phyloP scores from a whole-genome alignment of 1,140 invertebrate species.

The Mizuhopecten yessoensis region DNA sequence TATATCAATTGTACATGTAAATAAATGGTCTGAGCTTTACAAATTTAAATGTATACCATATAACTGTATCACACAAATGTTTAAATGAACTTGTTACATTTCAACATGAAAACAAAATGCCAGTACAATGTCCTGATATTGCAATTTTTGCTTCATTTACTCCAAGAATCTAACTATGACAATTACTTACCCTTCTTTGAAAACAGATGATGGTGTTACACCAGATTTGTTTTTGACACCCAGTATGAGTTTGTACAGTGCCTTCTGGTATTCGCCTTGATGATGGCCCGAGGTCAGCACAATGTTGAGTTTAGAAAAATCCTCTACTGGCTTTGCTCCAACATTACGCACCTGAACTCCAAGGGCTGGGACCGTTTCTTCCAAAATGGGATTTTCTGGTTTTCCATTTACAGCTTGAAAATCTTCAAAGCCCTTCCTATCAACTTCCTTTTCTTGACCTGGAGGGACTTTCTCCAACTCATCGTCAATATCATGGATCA shows the following conservation, averaged over 20 bases:
- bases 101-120: too few relatives aligned
- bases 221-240: neutral
- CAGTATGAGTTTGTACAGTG: neutral
- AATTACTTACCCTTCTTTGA: neutral
- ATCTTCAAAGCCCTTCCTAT: neutral
- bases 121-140: too few relatives aligned
- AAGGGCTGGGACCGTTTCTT: neutral
- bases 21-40: too few relatives aligned
- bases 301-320: neutral
- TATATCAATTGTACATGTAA: too few relatives aligned
- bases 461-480: neutral
- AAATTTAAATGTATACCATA: too few relatives aligned
- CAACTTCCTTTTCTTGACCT: neutral
- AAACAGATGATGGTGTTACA: neutral
- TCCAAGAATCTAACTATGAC: too few relatives aligned
- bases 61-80: too few relatives aligned
- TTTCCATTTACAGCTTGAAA: neutral
- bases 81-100: too few relatives aligned
- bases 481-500: neutral
- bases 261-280: neutral
- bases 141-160: too few relatives aligned
- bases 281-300: neutral
- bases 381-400: neutral
- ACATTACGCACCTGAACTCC: neutral
- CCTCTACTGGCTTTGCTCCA: neutral